Conservation (phyloP, 2,888 invertebrate genomes). For the Trissonchulus sp. region DNA sequence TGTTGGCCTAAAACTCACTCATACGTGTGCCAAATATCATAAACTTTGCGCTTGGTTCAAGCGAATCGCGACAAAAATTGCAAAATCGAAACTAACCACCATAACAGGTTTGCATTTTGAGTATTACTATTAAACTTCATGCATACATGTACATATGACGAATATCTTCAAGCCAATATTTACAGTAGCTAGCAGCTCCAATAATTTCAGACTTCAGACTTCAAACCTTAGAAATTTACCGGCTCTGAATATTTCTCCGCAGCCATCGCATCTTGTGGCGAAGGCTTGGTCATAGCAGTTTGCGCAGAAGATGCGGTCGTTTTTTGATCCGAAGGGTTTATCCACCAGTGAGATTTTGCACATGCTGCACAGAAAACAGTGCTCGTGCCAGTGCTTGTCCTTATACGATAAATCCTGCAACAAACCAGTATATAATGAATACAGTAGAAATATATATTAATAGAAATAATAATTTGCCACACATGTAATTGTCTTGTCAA, state of each 20-base stretch:
- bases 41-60: no score
- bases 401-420: constrained; percentile 97
- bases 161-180: no score
- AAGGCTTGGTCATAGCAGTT: constrained; percentile 99
- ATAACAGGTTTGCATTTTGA: no score
- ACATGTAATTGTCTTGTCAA: not conserved
- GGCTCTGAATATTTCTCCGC: constrained; percentile 96
- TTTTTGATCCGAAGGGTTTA: constrained; percentile 98
- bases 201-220: no score
- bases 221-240: constrained; percentile 64
- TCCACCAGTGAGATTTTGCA: constrained; percentile 96
- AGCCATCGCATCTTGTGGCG: constrained; percentile 97
- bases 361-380: constrained; percentile 96
- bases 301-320: constrained; percentile 97
- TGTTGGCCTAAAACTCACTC: no score
- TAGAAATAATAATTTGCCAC: not conserved
- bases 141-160: no score
- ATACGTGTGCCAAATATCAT: no score
- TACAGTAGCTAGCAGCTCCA: no score
- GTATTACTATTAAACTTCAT: no score
- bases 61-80: no score
- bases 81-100: no score
- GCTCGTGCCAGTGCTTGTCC: constrained; percentile 99
- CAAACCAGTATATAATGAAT: not conserved
- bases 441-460: not conserved